Base-by-base conservation (phyloP, 2,797 vertebrate species). In the Sebastiscus tertius region DNA sequence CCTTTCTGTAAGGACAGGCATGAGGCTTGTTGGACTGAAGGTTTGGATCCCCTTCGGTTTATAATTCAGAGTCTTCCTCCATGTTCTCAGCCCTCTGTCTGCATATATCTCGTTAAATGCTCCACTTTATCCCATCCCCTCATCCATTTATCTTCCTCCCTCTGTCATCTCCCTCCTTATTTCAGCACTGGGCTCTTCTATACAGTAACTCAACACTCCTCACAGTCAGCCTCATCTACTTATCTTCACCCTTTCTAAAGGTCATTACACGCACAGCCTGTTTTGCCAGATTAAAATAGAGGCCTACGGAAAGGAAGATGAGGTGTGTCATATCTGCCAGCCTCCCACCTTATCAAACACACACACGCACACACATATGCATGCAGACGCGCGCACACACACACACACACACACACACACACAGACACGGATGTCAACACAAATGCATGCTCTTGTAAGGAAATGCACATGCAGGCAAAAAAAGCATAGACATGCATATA, bases 241-340 rank as follows among this genome's bases (percentile, higher is more conserved):
- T 90, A 92, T 90, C 92, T 88, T 87, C 89, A 92, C 84, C 89
- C 84, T 90, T 89, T 91, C 87, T 80, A 92, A 92, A 93, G 92
- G 91, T 92, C 86, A 89, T 94, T 91, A 90, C 87, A 89, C 72
- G 27, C 88, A 77, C 79, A 84, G 88, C 73, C 93, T 91, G 89
- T 86, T 92, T 91, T 75, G 77, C 80, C 81, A 85, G 87, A 93
- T 94, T 90, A 92, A 89, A 92, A 89, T 59, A 59, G 80, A 86
- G 85, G 82, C 82, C 79, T 52, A 16, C 2, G 22, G 67, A 88
- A 72, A 75, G 60, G 76, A 85, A 89, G 88, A 93, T 82, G 86
- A 86, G 85, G 55, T 83, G 85, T 82, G 84, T 90, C 89, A 87
- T 76, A 87, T 89, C 79, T 83, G 81, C 73, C 82, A 77, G 72